phyloP scores from a whole-genome alignment of 2,888 invertebrate species.

The Meteorus colon region DNA sequence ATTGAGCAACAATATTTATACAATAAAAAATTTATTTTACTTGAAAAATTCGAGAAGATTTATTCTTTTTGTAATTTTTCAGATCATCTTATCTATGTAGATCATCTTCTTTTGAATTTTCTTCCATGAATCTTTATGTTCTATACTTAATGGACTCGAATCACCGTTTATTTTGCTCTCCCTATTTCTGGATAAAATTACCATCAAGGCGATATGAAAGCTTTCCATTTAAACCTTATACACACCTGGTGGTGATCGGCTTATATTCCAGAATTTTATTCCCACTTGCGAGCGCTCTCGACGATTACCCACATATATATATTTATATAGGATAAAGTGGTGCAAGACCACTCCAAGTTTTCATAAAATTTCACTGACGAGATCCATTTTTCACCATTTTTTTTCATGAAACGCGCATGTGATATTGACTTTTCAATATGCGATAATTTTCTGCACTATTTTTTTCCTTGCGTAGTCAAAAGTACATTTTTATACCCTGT shows the following conservation, averaged over 20 bases:
- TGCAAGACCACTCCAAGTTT: not conserved
- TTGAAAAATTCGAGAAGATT: not conserved
- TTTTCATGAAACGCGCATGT: too few species aligned
- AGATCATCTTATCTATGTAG: not conserved
- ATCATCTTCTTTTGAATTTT: not conserved
- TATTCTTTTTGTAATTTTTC: not conserved
- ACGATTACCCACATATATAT: not conserved
- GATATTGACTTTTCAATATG: too few species aligned
- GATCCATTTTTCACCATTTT: too few species aligned
- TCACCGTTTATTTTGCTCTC: not conserved
- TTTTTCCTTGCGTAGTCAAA: too few species aligned
- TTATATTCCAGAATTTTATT: not conserved
- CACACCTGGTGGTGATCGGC: conserved; percentile 5
- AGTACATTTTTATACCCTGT: too few species aligned
- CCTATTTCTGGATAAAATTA: not conserved
- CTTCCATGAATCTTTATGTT: not conserved
- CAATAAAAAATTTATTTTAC: not conserved
- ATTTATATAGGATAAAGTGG: conserved; percentile 3
- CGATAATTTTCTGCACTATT: too few species aligned
- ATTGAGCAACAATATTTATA: not conserved
- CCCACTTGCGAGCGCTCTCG: not conserved
- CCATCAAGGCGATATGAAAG: not conserved
- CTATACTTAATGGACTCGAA: not conserved
- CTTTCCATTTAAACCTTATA: not conserved
- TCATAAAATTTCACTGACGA: too few species aligned